These are phyloP conservation scores for Gymnocephalus cernua DNA, from an alignment of 2,113 vertebrate species.

Conservation along the genomic window DNA sequence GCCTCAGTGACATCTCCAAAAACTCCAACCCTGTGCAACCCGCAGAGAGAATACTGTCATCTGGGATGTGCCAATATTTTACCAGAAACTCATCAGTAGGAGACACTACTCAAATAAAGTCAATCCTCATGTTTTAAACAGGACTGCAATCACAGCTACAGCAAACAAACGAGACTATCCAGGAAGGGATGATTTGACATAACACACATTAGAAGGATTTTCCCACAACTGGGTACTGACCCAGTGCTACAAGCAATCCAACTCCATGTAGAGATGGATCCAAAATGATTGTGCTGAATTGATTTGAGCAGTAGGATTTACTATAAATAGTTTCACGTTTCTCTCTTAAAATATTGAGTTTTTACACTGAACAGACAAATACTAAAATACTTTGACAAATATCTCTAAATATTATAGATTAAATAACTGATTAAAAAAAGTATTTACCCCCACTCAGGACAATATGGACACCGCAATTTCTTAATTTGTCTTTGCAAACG, in stretches of 20 bases:
- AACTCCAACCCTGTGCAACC: background rate
- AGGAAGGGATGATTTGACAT: background rate
- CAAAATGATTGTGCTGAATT: background rate
- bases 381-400: background rate
- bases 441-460: background rate
- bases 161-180: background rate
- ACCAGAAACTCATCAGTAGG: background rate
- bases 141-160: background rate
- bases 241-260: background rate
- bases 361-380: background rate
- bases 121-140: background rate
- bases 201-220: background rate
- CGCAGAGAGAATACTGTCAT: background rate
- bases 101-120: background rate
- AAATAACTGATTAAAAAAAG: background rate
- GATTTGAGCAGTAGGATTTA: background rate
- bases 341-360: too few relatives aligned
- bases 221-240: background rate
- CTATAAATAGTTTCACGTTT: background rate
- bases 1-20: constrained; percentile 4
- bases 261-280: background rate
- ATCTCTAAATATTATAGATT: background rate
- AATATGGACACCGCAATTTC: background rate
- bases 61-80: background rate
- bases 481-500: too few relatives aligned